Conservation (phyloP, 2,113 vertebrate species). For the Spilogale gracilis region DNA sequence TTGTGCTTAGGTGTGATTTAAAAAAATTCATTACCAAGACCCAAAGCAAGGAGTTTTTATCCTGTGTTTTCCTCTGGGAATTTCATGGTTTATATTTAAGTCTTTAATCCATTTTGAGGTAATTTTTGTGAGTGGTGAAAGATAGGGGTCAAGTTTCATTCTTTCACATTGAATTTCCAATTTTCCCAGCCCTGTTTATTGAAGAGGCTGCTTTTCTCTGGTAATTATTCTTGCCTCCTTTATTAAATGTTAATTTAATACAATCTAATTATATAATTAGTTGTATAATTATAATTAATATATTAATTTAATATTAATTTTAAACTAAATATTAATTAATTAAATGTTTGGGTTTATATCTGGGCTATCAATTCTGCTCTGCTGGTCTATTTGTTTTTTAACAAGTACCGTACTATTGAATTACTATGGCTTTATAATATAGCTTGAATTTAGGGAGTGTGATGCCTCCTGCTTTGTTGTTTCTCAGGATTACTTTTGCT, state of each 20-base stretch:
- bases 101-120: not conserved
- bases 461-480: not conserved
- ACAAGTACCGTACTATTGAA: not conserved
- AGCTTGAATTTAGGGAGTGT: not conserved
- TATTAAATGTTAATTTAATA: not conserved
- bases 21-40: not conserved
- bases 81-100: not conserved
- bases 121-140: not conserved
- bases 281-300: no score
- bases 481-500: not conserved
- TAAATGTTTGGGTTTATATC: not conserved
- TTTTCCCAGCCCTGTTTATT: not conserved
- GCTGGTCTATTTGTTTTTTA: not conserved
- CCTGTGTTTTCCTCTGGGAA: not conserved
- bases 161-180: not conserved
- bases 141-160: not conserved
- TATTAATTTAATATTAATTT: no score
- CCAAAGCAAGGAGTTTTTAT: not conserved
- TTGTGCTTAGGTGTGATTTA: not conserved
- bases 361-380: not conserved
- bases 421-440: not conserved
- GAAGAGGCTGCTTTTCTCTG: not conserved
- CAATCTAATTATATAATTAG: no score
- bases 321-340: no score
- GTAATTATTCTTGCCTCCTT: not conserved